These are phyloP conservation scores for Intellagama lesueurii DNA, from an alignment of 2,797 vertebrate genomes.

Conservation along the genomic window DNA sequence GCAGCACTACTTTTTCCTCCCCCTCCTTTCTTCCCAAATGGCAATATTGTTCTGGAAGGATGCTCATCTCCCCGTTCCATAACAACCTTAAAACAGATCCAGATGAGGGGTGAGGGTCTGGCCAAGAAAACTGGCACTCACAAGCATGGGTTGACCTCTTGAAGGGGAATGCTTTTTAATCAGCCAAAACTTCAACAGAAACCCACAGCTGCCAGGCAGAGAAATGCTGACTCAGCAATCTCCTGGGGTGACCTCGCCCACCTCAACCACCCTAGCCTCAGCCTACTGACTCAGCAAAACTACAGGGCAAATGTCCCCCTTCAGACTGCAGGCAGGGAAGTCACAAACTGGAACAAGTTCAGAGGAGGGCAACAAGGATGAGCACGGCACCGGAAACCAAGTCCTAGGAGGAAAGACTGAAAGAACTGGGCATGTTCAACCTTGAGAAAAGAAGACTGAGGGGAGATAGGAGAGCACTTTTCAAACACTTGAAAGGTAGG, in stretches of 20 bases:
- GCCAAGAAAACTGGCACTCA: neutral
- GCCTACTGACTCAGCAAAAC: conserved; percentile 12
- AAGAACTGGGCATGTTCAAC: too few species aligned
- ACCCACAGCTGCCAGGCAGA: conserved; percentile 46
- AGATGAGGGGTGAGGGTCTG: conserved; percentile 15
- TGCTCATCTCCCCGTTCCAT: neutral
- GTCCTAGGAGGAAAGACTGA: too few species aligned
- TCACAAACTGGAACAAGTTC: too few species aligned
- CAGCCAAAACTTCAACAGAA: conserved; percentile 23
- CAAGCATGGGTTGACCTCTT: conserved; percentile 52
- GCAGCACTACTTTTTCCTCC: neutral
- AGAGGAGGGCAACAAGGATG: too few species aligned
- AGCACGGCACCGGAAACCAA: too few species aligned
- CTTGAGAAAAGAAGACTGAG: too few species aligned
- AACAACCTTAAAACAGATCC: conserved; percentile 20
- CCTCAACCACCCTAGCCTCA: conserved; percentile 26
- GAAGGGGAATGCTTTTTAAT: conserved; percentile 33
- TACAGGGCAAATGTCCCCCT: neutral
- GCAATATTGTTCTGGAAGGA: neutral
- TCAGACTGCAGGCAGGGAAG: neutral
- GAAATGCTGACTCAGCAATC: conserved; percentile 49
- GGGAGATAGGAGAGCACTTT: too few species aligned
- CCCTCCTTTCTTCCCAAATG: neutral
- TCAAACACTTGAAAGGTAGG: too few species aligned
- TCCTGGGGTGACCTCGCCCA: conserved; percentile 54